Evolutionary conservation across 2,888 invertebrate species (phyloP).

Genomic region (Trachelus stipa): DNA sequence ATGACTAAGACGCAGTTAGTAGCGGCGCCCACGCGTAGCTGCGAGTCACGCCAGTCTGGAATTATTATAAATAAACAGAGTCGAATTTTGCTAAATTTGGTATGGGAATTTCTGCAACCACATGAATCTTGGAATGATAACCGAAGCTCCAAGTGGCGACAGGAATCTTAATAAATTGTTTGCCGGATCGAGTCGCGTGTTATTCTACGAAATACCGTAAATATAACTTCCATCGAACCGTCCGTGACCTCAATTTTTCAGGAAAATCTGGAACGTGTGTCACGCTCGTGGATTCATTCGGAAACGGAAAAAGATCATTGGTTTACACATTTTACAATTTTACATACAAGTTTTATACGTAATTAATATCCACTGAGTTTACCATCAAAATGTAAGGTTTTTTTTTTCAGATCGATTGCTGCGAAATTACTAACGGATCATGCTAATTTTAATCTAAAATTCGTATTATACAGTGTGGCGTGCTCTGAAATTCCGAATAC

Average conservation of each 20-base stretch:
- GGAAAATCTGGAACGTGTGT: background rate
- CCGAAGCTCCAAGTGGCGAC: background rate
- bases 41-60: slow-evolving; percentile 2
- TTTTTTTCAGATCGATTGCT: background rate
- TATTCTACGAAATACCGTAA: background rate
- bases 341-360: background rate
- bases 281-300: background rate
- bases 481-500: background rate
- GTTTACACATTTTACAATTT: too few species aligned
- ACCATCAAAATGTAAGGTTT: background rate
- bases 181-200: background rate
- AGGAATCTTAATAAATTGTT: background rate
- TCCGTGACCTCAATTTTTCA: background rate
- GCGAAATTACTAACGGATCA: background rate
- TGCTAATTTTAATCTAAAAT: background rate
- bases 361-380: background rate
- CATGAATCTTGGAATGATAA: background rate
- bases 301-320: background rate
- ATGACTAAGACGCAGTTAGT: slow-evolving; percentile 7
- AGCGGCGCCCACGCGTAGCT: background rate
- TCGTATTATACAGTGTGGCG: background rate
- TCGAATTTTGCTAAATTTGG: background rate
- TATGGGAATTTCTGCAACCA: background rate
- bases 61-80: slow-evolving; percentile 1
- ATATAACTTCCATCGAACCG: background rate